Base-by-base conservation (phyloP, 2,113 vertebrate genomes). In the Ophiodon elongatus region DNA sequence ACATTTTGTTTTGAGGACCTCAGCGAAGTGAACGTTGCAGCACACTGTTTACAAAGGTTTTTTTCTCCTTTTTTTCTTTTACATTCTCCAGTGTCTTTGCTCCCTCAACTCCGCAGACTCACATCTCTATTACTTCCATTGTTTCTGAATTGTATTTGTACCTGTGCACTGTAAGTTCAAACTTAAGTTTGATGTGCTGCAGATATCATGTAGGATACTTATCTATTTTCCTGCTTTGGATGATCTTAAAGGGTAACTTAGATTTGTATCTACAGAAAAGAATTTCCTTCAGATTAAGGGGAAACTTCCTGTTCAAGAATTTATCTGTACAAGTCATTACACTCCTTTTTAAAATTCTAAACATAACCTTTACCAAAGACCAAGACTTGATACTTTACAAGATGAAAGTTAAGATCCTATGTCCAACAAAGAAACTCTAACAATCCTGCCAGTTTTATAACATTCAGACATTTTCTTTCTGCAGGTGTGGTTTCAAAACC, bases 401-500 rank as follows among this genome's bases (percentile, higher is more conserved):
- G 37, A 66, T 83, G 27, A 68, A 78, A 72, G 9, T 41, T 43
- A 66, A 37, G 64, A 66, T 39, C 25, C 14, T 2, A 15, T 57
- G 14, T 60, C 63, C 23, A n/a, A 69, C n/a, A 43, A 66, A 21
- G n/a, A 35, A 62, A n/a, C 0, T 4, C 13, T 37, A 60, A 50
- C 6, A 2, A 35, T 54, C 21, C 6, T 25, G 31, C 15, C 15
- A 23, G 19, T 66, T 78, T 71, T 21, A 23, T 69, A 52, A 87
- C 23, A 43, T 63, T 72, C 66, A 39, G 25, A 63, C 25, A 8
- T 13, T 84, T 88, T 87, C 73, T 73, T 52, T 85, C 84, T 63
- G 54, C 87, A 99, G 98, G 98, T 99, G 39, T 99, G 98, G 98
- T 99, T 99, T 91, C 98, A 99, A 94, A 99, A 99, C 93, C 96